A percentile compares a stretch with the other conserved stretches of the same genome.
Conservation (phyloP, 2,113 vertebrate species). For the Opisthocomus hoazin region DNA sequence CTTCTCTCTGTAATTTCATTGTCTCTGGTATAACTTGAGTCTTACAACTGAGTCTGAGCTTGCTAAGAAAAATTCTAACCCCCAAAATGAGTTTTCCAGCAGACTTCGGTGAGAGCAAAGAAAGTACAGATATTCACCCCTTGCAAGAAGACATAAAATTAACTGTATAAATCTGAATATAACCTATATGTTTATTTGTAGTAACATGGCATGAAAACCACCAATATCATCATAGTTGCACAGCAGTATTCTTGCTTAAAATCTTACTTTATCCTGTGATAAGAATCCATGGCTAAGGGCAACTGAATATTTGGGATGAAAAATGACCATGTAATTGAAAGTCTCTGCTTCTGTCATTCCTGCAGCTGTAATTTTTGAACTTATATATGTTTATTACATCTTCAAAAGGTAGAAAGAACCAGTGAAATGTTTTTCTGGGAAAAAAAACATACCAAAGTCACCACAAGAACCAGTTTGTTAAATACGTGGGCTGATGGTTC, state of each 20-base stretch:
- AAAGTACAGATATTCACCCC: background rate
- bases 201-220: background rate
- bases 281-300: background rate
- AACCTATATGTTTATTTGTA: background rate
- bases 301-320: background rate
- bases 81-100: background rate
- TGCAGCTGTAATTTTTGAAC: background rate
- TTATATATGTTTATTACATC: accelerated
- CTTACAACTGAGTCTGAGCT: background rate
- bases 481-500: background rate
- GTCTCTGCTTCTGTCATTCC: background rate
- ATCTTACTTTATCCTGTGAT: background rate
- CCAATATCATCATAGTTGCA: background rate
- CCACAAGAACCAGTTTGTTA: background rate
- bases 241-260: background rate
- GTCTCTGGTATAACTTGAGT: background rate
- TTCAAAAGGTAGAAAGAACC: background rate
- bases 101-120: background rate
- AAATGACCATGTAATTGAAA: background rate
- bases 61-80: background rate
- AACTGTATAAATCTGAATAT: background rate
- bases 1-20: background rate
- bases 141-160: background rate
- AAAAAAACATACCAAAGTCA: background rate
- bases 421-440: background rate